Percentiles rank a stretch among this genome's conserved stretches.
phyloP scores from a whole-genome alignment of 1,140 invertebrate species.

The Monochamus saltuarius region DNA sequence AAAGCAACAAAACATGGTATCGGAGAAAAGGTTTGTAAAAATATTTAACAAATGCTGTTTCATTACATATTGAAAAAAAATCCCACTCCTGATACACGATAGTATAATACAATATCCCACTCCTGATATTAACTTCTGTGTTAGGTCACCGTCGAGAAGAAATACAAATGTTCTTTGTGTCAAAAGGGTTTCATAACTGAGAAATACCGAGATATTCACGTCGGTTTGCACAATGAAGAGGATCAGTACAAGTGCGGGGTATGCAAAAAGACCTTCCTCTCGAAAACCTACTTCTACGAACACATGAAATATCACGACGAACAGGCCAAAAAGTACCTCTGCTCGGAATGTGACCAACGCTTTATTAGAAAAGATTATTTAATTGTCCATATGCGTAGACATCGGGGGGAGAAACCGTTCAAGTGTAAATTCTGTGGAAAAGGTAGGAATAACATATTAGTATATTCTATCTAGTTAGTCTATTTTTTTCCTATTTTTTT shows the following conservation, averaged over 20 bases:
- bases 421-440: slow-evolving; percentile 56
- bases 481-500: too few relatives aligned
- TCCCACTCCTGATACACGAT: too few relatives aligned
- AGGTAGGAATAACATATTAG: slow-evolving; percentile 41
- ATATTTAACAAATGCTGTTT: too few relatives aligned
- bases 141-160: slow-evolving; percentile 43
- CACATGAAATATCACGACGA: slow-evolving; percentile 55
- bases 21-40: slow-evolving; percentile 41
- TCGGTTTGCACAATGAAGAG: slow-evolving; percentile 53
- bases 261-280: slow-evolving; percentile 58
- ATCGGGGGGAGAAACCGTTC: slow-evolving; percentile 60
- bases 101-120: too few relatives aligned
- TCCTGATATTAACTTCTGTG: slow-evolving; percentile 1
- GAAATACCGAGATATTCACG: slow-evolving; percentile 56
- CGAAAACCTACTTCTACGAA: slow-evolving; percentile 58
- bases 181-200: slow-evolving; percentile 55
- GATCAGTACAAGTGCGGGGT: slow-evolving; percentile 55
- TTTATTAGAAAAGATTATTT: slow-evolving; percentile 60
- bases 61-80: too few relatives aligned
- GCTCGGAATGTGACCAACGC: slow-evolving; percentile 58
- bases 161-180: slow-evolving; percentile 43
- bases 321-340: slow-evolving; percentile 57
- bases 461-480: too few relatives aligned
- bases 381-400: slow-evolving; percentile 59
- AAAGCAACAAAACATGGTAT: slow-evolving; percentile 52